A percentile compares a stretch with the other conserved stretches of the same genome.
These are phyloP conservation scores for Pangasius macronema DNA, from an alignment of 2,797 vertebrate genomes.

Conservation along the genomic window DNA sequence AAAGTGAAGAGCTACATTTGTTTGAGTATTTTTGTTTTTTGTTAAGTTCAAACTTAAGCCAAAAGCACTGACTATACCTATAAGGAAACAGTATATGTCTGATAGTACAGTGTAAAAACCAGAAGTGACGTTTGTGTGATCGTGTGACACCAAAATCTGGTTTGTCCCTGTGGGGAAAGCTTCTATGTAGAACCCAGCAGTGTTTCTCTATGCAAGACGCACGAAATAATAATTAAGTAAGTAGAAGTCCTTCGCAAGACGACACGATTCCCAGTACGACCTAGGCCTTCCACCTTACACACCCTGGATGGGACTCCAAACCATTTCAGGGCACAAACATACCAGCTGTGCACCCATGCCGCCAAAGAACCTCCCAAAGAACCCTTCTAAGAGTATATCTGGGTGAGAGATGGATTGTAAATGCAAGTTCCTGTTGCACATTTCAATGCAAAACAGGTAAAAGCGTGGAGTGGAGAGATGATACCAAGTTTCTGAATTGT, in stretches of 20 bases:
- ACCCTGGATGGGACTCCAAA: background rate
- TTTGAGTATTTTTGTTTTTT: no score
- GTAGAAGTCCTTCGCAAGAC: no score
- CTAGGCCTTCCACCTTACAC: no score
- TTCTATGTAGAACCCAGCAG: background rate
- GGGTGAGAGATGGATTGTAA: background rate
- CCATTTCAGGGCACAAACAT: background rate
- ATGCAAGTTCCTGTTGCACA: background rate
- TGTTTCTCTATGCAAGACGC: background rate
- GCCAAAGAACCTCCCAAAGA: background rate
- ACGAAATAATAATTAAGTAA: no score
- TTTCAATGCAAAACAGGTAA: background rate
- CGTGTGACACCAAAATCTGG: background rate
- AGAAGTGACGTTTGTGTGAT: background rate
- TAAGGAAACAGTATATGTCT: background rate
- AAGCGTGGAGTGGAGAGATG: background rate
- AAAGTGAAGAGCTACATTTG: background rate
- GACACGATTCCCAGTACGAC: no score
- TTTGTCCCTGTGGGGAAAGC: background rate
- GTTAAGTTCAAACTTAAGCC: background rate
- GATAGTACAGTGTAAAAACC: background rate
- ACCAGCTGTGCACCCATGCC: background rate
- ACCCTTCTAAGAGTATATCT: background rate
- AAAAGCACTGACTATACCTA: background rate
- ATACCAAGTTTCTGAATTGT: background rate